Evolutionary conservation across 2,113 vertebrate genomes (phyloP).

Genomic region (Triplophysa siluroides): DNA sequence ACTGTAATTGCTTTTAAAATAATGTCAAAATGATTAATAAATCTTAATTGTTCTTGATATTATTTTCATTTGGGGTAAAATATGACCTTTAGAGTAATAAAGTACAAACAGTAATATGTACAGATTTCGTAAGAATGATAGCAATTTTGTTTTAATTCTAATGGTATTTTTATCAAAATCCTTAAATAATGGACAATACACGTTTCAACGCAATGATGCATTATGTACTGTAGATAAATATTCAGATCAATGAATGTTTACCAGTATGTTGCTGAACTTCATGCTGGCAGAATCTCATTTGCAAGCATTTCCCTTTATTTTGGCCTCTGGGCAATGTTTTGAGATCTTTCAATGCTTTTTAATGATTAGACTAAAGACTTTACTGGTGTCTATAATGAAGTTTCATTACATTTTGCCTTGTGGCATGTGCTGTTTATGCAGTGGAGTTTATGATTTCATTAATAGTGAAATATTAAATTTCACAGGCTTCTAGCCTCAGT

Average conservation of each 20-base stretch:
- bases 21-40: no score
- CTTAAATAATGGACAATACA: conserved; percentile 14
- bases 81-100: no score
- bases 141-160: no score
- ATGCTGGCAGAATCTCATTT: conserved; percentile 28
- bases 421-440: conserved; percentile 19
- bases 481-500: neutral
- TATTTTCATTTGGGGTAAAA: no score
- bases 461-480: neutral
- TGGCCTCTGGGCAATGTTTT: conserved; percentile 21
- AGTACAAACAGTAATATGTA: no score
- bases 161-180: neutral
- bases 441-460: conserved; percentile 25
- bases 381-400: conserved; percentile 35
- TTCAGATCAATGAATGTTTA: conserved; percentile 42
- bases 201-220: neutral
- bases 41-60: no score
- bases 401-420: conserved; percentile 25
- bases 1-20: no score
- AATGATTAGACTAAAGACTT: conserved; percentile 38
- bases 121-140: no score
- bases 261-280: neutral
- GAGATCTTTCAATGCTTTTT: conserved; percentile 23
- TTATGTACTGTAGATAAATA: conserved; percentile 28
- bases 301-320: conserved; percentile 22